Percentiles rank a stretch among this genome's conserved stretches.
phyloP scores from a whole-genome alignment of 37 sponge, comb jelly and placozoan genomes.

The Hormiphora californensis region DNA sequence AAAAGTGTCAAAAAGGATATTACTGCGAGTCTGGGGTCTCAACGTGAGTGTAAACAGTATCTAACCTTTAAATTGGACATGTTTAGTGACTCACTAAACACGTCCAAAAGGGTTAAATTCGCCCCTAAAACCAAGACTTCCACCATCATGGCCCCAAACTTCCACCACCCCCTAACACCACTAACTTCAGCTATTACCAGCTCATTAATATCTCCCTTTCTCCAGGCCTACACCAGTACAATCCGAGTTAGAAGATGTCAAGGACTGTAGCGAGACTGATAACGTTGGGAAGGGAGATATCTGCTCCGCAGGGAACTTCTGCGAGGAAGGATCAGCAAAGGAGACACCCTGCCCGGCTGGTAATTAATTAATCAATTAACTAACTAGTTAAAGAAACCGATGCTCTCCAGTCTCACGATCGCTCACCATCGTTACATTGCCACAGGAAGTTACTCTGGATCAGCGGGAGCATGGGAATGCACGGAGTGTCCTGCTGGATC shows the following conservation, averaged over 20 bases:
- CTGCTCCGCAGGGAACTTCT: slow-evolving; percentile 46
- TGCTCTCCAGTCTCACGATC: neutral
- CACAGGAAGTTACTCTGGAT: neutral
- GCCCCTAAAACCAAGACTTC: no score
- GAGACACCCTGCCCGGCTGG: slow-evolving; percentile 44
- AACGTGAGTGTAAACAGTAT: slow-evolving; percentile 53
- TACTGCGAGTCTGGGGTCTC: slow-evolving; percentile 51
- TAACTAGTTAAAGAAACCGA: neutral
- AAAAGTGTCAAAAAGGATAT: slow-evolving; percentile 37
- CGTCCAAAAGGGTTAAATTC: no score
- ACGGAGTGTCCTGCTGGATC: slow-evolving; percentile 56
- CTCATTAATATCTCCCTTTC: no score
- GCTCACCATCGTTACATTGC: neutral
- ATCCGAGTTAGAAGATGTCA: neutral
- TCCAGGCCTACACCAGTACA: neutral
- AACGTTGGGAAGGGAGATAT: slow-evolving; percentile 22
- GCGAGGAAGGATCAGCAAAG: slow-evolving; percentile 16
- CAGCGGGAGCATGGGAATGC: neutral
- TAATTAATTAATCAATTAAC: no score
- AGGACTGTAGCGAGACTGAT: neutral
- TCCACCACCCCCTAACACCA: no score
- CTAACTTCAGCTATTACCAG: no score
- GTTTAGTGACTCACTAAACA: no score
- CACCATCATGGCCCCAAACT: no score
- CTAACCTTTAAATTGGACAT: no score